phyloP scores from a whole-genome alignment of 2,797 vertebrate genomes.

The Hypotaenidia okinawae region DNA sequence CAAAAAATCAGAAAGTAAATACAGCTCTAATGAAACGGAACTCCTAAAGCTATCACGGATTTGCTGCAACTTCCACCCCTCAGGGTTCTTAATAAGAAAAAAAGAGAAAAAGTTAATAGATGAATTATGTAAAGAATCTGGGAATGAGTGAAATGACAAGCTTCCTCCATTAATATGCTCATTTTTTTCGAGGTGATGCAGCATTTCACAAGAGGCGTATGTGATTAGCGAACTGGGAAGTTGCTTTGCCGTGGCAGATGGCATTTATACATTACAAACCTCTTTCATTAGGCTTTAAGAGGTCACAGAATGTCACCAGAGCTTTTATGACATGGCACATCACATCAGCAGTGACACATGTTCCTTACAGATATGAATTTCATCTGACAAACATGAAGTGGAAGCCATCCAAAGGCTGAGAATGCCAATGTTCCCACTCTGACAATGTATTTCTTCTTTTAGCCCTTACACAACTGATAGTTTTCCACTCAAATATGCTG shows the following conservation, averaged over 20 bases:
- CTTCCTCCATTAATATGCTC: constrained; percentile 39
- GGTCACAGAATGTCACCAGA: constrained; percentile 58
- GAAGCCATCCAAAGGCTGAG: neutral
- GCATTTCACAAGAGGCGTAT: constrained; percentile 29
- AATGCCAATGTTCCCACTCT: neutral
- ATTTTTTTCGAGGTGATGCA: constrained; percentile 23
- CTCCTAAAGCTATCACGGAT: constrained; percentile 23
- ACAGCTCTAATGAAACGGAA: constrained; percentile 26
- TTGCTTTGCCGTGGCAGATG: constrained; percentile 18
- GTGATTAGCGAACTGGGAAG: constrained; percentile 11
- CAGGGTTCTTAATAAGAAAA: constrained; percentile 10
- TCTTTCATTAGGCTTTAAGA: neutral
- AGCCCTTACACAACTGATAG: neutral
- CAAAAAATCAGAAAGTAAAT: constrained; percentile 37
- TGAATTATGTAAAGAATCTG: constrained; percentile 50
- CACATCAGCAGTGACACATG: constrained; percentile 28
- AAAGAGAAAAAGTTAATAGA: constrained; percentile 5
- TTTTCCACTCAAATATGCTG: neutral
- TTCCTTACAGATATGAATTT: neutral
- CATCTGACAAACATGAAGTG: constrained; percentile 4
- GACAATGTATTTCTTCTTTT: neutral
- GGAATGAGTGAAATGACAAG: constrained; percentile 43
- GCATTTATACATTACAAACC: constrained; percentile 22
- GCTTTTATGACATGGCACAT: constrained; percentile 44
- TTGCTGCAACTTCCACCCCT: constrained; percentile 37